These are phyloP conservation scores for Hystrix cristata DNA, from an alignment of 2,113 vertebrate species.

Conservation along the genomic window DNA sequence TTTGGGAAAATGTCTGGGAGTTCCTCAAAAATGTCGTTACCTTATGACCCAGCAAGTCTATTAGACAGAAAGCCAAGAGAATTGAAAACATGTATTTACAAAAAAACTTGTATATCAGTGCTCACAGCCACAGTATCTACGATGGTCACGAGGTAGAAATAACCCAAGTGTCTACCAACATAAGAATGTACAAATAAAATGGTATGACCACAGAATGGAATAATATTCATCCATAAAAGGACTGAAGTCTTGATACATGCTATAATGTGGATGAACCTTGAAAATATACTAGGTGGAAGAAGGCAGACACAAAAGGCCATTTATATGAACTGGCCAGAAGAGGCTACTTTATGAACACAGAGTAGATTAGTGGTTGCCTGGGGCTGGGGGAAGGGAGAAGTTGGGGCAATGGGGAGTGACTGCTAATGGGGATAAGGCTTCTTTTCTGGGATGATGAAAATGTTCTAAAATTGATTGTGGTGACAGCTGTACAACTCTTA, in stretches of 20 bases:
- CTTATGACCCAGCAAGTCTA: conserved; percentile 61
- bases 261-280: conserved; percentile 1
- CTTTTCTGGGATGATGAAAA: conserved; percentile 37
- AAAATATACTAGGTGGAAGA: conserved; percentile 40
- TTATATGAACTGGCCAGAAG: conserved; percentile 30
- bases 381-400: background rate
- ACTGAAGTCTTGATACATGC: background rate
- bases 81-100: conserved; percentile 43
- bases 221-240: conserved; percentile 27
- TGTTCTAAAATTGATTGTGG: conserved; percentile 46
- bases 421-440: background rate
- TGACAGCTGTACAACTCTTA: background rate
- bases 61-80: conserved; percentile 15
- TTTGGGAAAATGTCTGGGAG: conserved; percentile 49
- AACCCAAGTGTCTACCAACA: conserved; percentile 1
- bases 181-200: conserved; percentile 48
- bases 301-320: conserved; percentile 44
- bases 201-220: background rate
- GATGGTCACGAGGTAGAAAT: conserved; percentile 39
- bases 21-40: conserved; percentile 63
- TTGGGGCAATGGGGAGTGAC: background rate
- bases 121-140: conserved; percentile 18
- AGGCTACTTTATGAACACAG: conserved; percentile 53
- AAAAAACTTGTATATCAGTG: conserved; percentile 1
- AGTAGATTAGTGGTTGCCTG: conserved; percentile 16